A percentile compares a stretch with the other conserved stretches of the same genome.
Conservation (phyloP, 2,888 invertebrate species). For the Dynastes grantii region DNA sequence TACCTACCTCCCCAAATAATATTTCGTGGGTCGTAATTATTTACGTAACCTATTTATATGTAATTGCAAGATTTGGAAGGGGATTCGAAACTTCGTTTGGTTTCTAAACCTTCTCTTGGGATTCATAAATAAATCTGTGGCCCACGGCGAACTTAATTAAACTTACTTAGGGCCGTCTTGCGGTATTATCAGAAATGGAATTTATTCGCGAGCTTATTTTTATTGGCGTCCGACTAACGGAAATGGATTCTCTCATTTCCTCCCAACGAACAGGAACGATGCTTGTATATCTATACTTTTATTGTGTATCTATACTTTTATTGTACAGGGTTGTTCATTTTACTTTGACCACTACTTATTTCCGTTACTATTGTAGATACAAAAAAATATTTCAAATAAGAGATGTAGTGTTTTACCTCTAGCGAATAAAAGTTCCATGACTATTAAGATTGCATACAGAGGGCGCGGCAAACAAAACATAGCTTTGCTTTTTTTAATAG, state of each 20-base stretch:
- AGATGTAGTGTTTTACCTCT: too few species aligned
- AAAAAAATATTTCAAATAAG: too few species aligned
- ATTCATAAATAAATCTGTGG: constrained; percentile 41
- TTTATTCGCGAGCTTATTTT: constrained; percentile 37
- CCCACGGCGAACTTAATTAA: constrained; percentile 46
- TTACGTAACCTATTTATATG: constrained; percentile 15
- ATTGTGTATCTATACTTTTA: too few species aligned
- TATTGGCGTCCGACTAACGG: constrained; percentile 43
- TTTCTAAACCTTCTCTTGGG: constrained; percentile 13
- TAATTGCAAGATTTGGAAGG: neutral
- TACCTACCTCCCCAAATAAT: neutral
- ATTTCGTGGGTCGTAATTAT: constrained; percentile 9
- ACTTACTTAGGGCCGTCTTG: constrained; percentile 38
- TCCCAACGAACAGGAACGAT: neutral
- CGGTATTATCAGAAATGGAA: constrained; percentile 44
- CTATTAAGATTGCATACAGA: too few species aligned
- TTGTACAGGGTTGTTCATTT: too few species aligned
- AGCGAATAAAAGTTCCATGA: too few species aligned
- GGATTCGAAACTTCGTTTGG: neutral
- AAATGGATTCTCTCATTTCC: constrained; percentile 16
- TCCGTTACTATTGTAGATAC: too few species aligned
- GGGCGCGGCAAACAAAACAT: too few species aligned
- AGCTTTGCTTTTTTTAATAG: too few species aligned
- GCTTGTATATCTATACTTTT: too few species aligned
- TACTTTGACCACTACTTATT: too few species aligned